Evolutionary conservation across 64 coral and sea anemone species (phyloP).

Genomic region (Porites lutea): DNA sequence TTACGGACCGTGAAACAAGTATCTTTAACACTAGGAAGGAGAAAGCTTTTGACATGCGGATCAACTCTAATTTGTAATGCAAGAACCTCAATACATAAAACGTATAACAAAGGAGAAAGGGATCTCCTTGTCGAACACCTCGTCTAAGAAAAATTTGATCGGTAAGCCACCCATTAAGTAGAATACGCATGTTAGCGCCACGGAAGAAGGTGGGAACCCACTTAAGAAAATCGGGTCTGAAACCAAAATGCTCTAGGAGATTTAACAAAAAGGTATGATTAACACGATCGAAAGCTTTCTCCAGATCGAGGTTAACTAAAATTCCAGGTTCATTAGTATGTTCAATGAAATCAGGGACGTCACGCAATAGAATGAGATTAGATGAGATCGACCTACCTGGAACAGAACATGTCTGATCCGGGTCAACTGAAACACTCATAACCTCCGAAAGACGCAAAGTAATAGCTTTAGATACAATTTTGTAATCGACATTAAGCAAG

Average conservation of each 20-base stretch:
- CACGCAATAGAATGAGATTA: background rate
- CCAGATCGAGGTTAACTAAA: background rate
- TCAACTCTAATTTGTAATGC: background rate
- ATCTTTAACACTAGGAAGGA: background rate
- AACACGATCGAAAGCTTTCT: constrained; percentile 32
- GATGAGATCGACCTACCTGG: background rate
- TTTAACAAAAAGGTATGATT: background rate
- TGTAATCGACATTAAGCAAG: constrained; percentile 18
- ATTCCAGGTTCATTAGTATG: background rate
- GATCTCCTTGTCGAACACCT: background rate
- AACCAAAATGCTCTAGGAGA: background rate
- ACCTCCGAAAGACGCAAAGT: background rate
- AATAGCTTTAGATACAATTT: constrained; percentile 9
- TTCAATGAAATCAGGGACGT: background rate
- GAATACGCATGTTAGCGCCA: background rate
- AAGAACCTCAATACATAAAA: background rate
- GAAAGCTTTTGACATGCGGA: background rate
- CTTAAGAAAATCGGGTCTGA: background rate
- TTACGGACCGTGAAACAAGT: background rate
- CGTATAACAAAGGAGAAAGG: background rate
- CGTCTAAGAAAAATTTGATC: background rate
- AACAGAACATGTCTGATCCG: constrained; percentile 16
- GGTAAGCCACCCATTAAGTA: background rate
- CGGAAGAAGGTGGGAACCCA: background rate
- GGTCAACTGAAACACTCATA: background rate